phyloP scores from a whole-genome alignment of 2,888 invertebrate genomes.

The Thereva unica region DNA sequence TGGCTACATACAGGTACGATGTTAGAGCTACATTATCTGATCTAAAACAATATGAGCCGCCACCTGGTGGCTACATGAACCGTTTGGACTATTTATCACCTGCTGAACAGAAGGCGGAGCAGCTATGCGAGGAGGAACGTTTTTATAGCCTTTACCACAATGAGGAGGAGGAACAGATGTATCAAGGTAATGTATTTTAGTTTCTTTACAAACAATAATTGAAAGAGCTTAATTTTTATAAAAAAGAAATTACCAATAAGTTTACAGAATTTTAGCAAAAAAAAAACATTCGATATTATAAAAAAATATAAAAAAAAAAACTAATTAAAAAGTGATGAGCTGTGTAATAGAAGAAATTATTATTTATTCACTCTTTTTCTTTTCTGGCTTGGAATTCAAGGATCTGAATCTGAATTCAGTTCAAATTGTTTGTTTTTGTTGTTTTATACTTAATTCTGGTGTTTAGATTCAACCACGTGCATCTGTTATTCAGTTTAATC shows the following conservation, averaged over 20 bases:
- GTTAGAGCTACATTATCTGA: constrained; percentile 91
- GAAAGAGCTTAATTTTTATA: background rate
- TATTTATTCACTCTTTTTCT: too few relatives aligned
- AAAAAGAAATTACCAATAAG: background rate
- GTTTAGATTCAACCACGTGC: too few relatives aligned
- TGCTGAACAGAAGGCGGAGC: constrained; percentile 81
- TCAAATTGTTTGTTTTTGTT: too few relatives aligned
- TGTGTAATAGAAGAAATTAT: too few relatives aligned
- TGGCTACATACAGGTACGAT: constrained; percentile 75
- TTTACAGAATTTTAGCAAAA: too few relatives aligned
- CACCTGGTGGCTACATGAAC: constrained; percentile 71
- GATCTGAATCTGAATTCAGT: too few relatives aligned
- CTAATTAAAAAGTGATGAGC: too few relatives aligned
- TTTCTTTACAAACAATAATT: constrained; percentile 14
- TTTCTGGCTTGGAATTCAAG: too few relatives aligned
- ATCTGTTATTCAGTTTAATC: too few relatives aligned
- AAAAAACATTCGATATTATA: too few relatives aligned
- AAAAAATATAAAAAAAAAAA: too few relatives aligned
- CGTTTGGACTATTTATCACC: constrained; percentile 67
- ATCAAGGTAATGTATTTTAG: constrained; percentile 72
- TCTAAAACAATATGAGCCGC: constrained; percentile 76
- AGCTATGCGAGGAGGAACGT: constrained; percentile 92
- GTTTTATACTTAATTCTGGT: too few relatives aligned
- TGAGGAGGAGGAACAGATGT: constrained; percentile 85
- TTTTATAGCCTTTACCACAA: constrained; percentile 87